Evolutionary conservation across 1,140 invertebrate species (phyloP), one percentile per base, ranked within the genome.

Genomic region (Euborellia annulipes): DNA sequence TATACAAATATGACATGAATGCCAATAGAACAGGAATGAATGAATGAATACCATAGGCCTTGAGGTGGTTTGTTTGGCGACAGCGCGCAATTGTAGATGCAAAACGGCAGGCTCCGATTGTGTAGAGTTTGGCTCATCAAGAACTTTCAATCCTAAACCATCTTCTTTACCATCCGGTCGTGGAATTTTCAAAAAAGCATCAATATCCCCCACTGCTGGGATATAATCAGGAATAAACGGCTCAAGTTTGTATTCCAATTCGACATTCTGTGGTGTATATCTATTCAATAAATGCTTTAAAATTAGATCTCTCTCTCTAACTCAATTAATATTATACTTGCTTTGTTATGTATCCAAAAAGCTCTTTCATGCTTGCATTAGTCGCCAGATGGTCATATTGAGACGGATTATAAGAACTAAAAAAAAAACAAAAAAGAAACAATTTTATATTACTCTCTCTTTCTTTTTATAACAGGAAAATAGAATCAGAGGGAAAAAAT

Each of bases 171-270:
- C 71, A 53, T 92, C 83, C 1, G 90, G 90, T 17, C 85, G 71
- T 16, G 76, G 69, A 2, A 96, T 80, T 69, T 97, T 98, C 20
- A 98, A 75, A 62, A 98, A 97, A 4, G 92, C 91, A 65, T 98
- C 94, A 55, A 95, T 92, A 62, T 98, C 94, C 0, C 95, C 95
- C 21, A 98, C 92, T 7, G 92, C 87, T 17, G 95, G 94, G 54
- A 98, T 90, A 62, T 83, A 98, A 57, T 98, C 92, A 0, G 93
- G 92, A 43, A 97, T 80, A 59, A 97, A 98, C 1, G 94, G 91
- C 54, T 85, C 79, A 50, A 98, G 68, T 57, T 89, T 90, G 57
- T 84, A 83, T 17, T 90, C 88, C 13, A 93, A 69, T 50, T 92
- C 86, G 37, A 94, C 83, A 42, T 79, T 82, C 63, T 94, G 88